Conservation (phyloP, 2,888 invertebrate genomes). For the Chrysotoxum bicinctum region DNA sequence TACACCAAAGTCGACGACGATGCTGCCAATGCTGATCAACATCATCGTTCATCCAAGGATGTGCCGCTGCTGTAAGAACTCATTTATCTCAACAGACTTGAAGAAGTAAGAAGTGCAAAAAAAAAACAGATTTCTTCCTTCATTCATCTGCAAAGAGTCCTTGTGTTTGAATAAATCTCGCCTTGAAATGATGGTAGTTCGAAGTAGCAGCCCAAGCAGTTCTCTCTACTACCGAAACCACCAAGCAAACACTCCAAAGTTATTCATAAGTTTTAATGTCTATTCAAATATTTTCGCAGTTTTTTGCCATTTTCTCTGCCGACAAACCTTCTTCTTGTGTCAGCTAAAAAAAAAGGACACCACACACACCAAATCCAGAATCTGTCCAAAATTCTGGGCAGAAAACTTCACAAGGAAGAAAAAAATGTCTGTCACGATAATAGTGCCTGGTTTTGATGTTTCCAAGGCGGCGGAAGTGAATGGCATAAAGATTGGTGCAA, state of each 20-base stretch:
- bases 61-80: slow-evolving; percentile 50
- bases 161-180: slow-evolving; percentile 50
- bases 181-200: slow-evolving; percentile 31
- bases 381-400: slow-evolving; percentile 12
- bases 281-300: slow-evolving; percentile 72
- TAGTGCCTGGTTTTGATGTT: slow-evolving; percentile 69
- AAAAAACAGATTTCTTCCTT: slow-evolving; percentile 46
- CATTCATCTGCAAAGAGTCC: slow-evolving; percentile 35
- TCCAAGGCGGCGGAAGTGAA: slow-evolving; percentile 67
- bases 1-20: not conserved
- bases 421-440: slow-evolving; percentile 64
- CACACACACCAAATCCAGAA: slow-evolving; percentile 37
- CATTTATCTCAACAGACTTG: slow-evolving; percentile 51
- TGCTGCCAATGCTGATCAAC: slow-evolving; percentile 26
- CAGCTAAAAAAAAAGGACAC: slow-evolving; percentile 37
- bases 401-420: slow-evolving; percentile 6
- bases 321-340: slow-evolving; percentile 31
- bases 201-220: slow-evolving; percentile 33
- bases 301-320: slow-evolving; percentile 58
- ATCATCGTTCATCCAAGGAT: slow-evolving; percentile 58
- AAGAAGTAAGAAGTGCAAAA: not conserved
- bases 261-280: slow-evolving; percentile 73
- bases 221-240: not conserved
- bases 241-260: slow-evolving; percentile 50
- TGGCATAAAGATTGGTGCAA: slow-evolving; percentile 66